Percentiles rank a stretch among this genome's conserved stretches.
Conservation (phyloP, 2,888 invertebrate genomes). For the Seira ritae region DNA sequence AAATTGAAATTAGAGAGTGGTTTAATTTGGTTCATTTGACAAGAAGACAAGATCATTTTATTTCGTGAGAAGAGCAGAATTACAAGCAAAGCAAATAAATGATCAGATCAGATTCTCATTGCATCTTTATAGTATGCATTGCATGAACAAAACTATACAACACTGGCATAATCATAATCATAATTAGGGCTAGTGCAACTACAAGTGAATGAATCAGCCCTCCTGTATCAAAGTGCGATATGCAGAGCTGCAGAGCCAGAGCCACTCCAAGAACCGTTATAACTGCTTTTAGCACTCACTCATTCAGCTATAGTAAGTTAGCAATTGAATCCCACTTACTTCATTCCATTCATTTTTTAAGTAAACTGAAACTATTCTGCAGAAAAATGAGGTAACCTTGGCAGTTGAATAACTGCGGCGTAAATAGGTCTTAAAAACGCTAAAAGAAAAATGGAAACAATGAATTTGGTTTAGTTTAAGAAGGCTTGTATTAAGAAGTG, state of each 20-base stretch:
- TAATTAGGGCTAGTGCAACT: no score
- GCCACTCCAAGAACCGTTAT: constrained; percentile 16
- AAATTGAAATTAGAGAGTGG: constrained; percentile 15
- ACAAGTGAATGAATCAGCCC: not conserved
- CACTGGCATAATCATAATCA: no score
- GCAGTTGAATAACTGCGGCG: constrained; percentile 44
- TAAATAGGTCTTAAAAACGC: not conserved
- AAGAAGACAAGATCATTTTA: constrained; percentile 9
- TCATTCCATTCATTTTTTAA: not conserved
- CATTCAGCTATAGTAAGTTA: not conserved
- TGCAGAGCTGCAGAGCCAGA: not conserved
- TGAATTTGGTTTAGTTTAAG: not conserved
- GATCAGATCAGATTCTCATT: not conserved
- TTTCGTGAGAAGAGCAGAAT: not conserved
- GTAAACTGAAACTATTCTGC: constrained; percentile 24
- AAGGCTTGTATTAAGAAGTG: not conserved
- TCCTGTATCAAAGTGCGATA: no score
- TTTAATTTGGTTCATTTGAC: not conserved
- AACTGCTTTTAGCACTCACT: constrained; percentile 20
- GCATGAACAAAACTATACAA: no score
- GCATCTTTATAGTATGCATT: not conserved
- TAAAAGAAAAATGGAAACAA: not conserved
- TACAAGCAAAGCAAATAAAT: not conserved
- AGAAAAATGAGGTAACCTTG: constrained; percentile 55
- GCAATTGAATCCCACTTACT: not conserved